Base-by-base conservation (phyloP, 1,140 invertebrate genomes). In the Hycleus cichorii region DNA sequence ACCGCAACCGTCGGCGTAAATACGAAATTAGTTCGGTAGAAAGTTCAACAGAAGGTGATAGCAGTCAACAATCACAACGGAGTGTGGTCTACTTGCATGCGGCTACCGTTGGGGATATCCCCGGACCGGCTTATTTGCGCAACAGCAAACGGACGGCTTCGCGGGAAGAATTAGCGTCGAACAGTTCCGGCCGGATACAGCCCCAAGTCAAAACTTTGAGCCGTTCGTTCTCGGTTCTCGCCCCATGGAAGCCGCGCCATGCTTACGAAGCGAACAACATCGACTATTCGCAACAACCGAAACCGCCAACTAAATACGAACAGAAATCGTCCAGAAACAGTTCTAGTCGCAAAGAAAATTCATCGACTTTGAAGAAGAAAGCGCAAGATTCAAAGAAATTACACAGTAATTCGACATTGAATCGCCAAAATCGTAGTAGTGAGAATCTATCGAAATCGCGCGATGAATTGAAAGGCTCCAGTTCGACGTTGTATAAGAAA, bases 31-130 rank as follows among this genome's bases (percentile, higher is more conserved):
- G 70, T 64, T 73, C 71, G 0, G 61, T 72, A 3, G 83, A 84
- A 62, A 88, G 86, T 72, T 88, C 86, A 48, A 88, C 87, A 3
- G 87, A 89, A 69, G 87, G 87, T 6, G 87, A 89, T 63, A 88
- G 87, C 60, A 89, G 87, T 64, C 81, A 88, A 66, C 83, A 86
- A 63, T 88, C 86, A 18, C 87, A 89, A 66, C 79, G 86, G 65
- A 89, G 87, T 62, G 84, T 89, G 2, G 87, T 90, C 6, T 90
- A 89, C 70, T 74, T 90, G 39, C 88, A 90, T 67, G 87, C 87
- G 43, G 86, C 87, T 25, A 89, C 87, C 63, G 84, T 87, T 60
- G 85, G 85, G n/a, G 85, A 87, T 67, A 88, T 87, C 60, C 85
- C 85, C 0, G 82, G 82, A 40, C 82, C 83, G 0, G 83, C 81